Evolutionary conservation across 2,113 vertebrate species (phyloP).

Genomic region (Carollia perspicillata): DNA sequence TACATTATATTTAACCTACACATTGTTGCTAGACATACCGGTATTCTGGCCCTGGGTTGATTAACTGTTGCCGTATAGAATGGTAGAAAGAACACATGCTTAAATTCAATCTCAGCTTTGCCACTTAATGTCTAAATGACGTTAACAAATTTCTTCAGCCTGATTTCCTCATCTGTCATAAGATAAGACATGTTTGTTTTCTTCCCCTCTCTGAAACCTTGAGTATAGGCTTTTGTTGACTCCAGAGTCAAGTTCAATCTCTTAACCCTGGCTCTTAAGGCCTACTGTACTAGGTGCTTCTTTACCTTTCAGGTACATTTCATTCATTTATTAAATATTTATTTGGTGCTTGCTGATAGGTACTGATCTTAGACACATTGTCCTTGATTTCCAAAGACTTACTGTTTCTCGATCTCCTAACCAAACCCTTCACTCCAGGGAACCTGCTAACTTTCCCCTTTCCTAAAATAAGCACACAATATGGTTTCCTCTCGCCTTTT

Average conservation of each 20-base stretch:
- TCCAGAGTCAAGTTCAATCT: not conserved
- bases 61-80: not conserved
- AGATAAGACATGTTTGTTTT: not conserved
- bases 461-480: not conserved
- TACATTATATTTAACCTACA: not conserved
- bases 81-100: not conserved
- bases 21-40: not conserved
- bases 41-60: not conserved
- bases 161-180: not conserved
- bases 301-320: not conserved
- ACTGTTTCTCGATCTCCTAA: not conserved
- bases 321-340: not conserved
- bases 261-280: not conserved
- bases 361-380: not conserved
- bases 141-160: not conserved
- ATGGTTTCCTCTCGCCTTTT: not conserved
- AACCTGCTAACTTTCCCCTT: not conserved
- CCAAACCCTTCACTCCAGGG: not conserved
- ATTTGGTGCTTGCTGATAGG: not conserved
- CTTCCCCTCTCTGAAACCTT: conserved; percentile 3
- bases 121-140: not conserved
- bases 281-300: not conserved
- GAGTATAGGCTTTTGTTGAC: not conserved
- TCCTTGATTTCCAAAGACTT: not conserved
- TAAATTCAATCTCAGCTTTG: not conserved